Evolutionary conservation across 2,888 invertebrate species (phyloP).

Genomic region (Drosophila fungiperda): DNA sequence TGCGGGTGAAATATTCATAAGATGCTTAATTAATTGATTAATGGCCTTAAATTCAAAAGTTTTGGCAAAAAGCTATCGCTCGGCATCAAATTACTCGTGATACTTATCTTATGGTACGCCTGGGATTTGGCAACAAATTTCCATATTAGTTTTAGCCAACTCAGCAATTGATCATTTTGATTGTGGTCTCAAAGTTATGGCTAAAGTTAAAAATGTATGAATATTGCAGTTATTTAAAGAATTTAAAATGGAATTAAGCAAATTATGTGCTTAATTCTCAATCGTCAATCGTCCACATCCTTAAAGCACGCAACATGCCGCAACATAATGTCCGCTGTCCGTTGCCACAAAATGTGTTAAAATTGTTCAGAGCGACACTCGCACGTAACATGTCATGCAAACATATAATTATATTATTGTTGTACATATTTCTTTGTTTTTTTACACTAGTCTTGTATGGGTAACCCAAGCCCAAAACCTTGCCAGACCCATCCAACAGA

Average conservation of each 20-base stretch:
- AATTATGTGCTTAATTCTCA: neutral
- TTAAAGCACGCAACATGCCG: neutral
- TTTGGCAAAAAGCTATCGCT: conserved; percentile 54
- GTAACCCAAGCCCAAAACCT: conserved; percentile 27
- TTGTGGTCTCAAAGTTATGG: conserved; percentile 39
- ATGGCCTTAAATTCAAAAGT: conserved; percentile 73
- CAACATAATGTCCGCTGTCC: neutral
- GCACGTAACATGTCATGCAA: conserved; percentile 75
- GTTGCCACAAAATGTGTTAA: conserved; percentile 55
- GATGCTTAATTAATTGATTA: conserved; percentile 82
- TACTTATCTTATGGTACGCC: conserved; percentile 18
- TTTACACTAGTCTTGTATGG: conserved; percentile 13
- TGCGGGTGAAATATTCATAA: conserved; percentile 75
- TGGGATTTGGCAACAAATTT: conserved; percentile 4
- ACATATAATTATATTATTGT: conserved; percentile 74
- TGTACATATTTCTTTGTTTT: conserved; percentile 52
- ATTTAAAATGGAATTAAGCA: neutral
- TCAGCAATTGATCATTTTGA: conserved; percentile 33
- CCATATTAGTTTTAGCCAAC: conserved; percentile 19
- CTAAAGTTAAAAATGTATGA: conserved; percentile 43
- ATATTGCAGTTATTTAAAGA: neutral
- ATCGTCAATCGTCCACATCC: neutral
- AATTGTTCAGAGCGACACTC: conserved; percentile 56
- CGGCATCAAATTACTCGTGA: conserved; percentile 60
- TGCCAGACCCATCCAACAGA: conserved; percentile 46